These are phyloP conservation scores for Vicugna pacos DNA, from an alignment of 2,113 vertebrate species.

Conservation along the genomic window DNA sequence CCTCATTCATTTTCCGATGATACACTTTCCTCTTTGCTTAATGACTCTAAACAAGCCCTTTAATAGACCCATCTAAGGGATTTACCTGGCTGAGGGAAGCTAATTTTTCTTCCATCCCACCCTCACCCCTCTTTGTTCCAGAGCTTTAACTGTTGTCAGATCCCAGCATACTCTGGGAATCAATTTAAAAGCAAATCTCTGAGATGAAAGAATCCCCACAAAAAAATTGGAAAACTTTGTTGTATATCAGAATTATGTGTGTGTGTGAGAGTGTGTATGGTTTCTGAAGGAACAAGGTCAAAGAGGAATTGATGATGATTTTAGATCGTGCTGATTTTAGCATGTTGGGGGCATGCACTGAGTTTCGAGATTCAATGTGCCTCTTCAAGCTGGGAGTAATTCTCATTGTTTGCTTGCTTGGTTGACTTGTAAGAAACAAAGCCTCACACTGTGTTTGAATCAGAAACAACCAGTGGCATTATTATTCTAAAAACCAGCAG, in stretches of 20 bases:
- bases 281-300: background rate
- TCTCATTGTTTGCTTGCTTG: slow-evolving; percentile 59
- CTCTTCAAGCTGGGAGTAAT: slow-evolving; percentile 47
- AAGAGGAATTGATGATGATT: background rate
- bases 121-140: background rate
- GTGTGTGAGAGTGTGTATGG: background rate
- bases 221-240: background rate
- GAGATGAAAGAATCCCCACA: background rate
- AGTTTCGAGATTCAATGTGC: slow-evolving; percentile 31
- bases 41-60: background rate
- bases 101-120: background rate
- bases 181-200: slow-evolving; percentile 51
- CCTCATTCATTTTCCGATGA: background rate
- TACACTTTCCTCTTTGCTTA: background rate
- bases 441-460: slow-evolving; percentile 58
- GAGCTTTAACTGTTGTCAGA: background rate
- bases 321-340: slow-evolving; percentile 51
- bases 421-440: slow-evolving; percentile 69
- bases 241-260: background rate
- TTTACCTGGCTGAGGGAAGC: background rate
- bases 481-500: slow-evolving; percentile 57
- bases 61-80: background rate
- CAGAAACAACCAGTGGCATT: slow-evolving; percentile 54
- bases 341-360: background rate
- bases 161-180: background rate